These are phyloP conservation scores for Rousettus madagascariensis DNA, from an alignment of 2,797 vertebrate species.

Conservation along the genomic window DNA sequence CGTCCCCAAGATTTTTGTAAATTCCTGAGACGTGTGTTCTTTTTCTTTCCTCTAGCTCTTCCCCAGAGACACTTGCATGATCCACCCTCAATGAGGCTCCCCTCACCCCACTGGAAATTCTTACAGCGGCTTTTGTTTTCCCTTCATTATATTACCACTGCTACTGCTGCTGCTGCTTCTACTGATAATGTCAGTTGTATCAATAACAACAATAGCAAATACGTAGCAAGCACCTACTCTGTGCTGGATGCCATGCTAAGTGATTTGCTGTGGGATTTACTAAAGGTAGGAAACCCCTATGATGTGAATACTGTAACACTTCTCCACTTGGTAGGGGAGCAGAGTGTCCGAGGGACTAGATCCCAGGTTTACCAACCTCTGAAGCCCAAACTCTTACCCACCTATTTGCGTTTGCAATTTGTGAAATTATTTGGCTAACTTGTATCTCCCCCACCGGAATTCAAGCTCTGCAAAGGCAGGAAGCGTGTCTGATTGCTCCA, in stretches of 20 bases:
- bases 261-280: not conserved
- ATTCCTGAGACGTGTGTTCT: not conserved
- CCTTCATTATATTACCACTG: not conserved
- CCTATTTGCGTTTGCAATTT: not conserved
- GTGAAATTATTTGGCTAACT: not conserved
- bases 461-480: not conserved
- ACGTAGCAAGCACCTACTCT: not conserved
- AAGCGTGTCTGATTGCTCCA: not conserved
- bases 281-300: too few species aligned
- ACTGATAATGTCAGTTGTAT: too few species aligned
- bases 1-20: not conserved
- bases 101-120: fast-evolving
- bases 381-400: not conserved
- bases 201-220: not conserved
- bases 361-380: not conserved
- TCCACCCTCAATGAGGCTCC: not conserved
- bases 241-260: not conserved
- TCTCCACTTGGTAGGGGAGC: not conserved
- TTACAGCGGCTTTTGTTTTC: not conserved
- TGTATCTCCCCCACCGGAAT: not conserved
- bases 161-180: not conserved
- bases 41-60: not conserved
- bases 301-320: not conserved
- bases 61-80: not conserved
- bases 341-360: not conserved